Evolutionary conservation across 2,888 invertebrate species (phyloP), one percentile per base, ranked within the genome.

Genomic region (Aleiodes alternator): DNA sequence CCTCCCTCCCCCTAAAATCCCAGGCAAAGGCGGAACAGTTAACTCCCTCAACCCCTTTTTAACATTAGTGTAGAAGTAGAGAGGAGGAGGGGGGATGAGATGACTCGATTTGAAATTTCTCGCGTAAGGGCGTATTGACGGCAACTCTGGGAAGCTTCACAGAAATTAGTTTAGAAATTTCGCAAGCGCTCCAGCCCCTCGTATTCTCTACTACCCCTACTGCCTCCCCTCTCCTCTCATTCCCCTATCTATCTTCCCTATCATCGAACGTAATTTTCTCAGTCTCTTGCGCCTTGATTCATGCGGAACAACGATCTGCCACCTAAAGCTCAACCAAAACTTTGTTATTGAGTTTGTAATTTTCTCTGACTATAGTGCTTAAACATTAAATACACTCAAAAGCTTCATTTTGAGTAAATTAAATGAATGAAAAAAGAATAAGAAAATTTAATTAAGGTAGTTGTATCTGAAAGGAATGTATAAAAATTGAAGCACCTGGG

Each of bases 91-190:
- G 64, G 12, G 64, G 48, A 43, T 64, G 68, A 66, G 71, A 50
- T 72, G 71, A 75, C 75, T 72, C 66, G 61, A 72, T 72, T 77
- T 53, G 61, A 70, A 72, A 76, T 75, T 76, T 78, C 71, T 72
- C 75, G 48, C 75, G 55, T 57, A 73, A 75, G 57, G 57, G 57
- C 43, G 57, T 75, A 75, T 75, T 71, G 75, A 75, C 71, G 71
- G 71, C 64, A 23, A 64, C 64, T 64, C 61, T 6, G n/a, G 70
- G 29, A 70, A 71, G 68, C 71, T 75, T 56, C 23, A 71, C 55
- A 66, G 78, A 77, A 76, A 77, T 78, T 76, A 76, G 75, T 79
- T 79, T 76, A 68, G 76, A 56, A 77, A 78, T 80, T 79, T 79
- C 72, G 23, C 71, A 66, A 75, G 70, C 75, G 66, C 71, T 68